Percentiles rank a stretch among this genome's conserved stretches.
phyloP scores from a whole-genome alignment of 2,888 invertebrate genomes.

The Rhogogaster chlorosoma region DNA sequence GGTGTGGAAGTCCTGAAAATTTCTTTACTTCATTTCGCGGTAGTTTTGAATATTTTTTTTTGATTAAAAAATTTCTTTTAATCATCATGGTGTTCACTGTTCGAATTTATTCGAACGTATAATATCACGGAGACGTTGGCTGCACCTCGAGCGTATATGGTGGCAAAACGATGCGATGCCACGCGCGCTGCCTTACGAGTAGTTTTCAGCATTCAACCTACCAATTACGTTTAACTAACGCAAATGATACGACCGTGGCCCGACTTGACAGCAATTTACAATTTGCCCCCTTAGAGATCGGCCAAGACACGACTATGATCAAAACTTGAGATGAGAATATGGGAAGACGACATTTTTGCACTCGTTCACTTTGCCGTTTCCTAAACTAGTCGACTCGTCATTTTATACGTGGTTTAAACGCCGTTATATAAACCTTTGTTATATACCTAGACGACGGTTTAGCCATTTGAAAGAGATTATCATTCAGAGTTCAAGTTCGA shows the following conservation, averaged over 20 bases:
- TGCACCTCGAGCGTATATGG: too few species aligned
- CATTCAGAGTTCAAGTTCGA: conserved; percentile 18
- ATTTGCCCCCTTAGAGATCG: conserved; percentile 54
- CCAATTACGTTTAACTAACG: conserved; percentile 71
- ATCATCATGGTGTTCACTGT: too few species aligned
- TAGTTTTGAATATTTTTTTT: not conserved
- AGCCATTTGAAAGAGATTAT: not conserved
- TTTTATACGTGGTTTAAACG: not conserved
- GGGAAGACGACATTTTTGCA: conserved; percentile 5
- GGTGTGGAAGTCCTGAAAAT: not conserved
- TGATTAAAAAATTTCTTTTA: not conserved
- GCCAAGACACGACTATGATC: conserved; percentile 11
- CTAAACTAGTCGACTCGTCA: not conserved
- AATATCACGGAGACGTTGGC: too few species aligned
- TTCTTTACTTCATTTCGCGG: conserved; percentile 17
- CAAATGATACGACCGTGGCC: conserved; percentile 77
- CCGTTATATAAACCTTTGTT: not conserved
- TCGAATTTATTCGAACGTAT: too few species aligned
- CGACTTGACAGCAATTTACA: conserved; percentile 76
- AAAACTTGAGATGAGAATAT: not conserved
- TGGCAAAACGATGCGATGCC: conserved; percentile 7
- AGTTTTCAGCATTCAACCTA: conserved; percentile 52
- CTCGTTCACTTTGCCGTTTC: not conserved
- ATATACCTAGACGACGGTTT: not conserved
- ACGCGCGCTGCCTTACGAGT: conserved; percentile 29